phyloP scores from a whole-genome alignment of 2,888 invertebrate genomes.

The Bombylius major region DNA sequence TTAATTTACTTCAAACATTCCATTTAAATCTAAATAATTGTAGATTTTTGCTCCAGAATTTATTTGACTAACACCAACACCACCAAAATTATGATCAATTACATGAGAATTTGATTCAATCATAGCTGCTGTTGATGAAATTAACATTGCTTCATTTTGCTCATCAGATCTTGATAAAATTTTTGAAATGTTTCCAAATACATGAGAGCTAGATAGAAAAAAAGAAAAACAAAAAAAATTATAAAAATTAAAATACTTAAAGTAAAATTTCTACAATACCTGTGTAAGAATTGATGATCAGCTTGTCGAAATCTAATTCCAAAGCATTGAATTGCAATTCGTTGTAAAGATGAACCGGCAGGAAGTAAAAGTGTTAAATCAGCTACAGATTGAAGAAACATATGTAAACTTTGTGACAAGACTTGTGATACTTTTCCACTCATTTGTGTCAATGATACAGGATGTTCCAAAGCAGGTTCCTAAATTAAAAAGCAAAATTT shows the following conservation, averaged over 20 bases:
- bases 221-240: neutral
- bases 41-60: conserved; percentile 26
- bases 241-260: too few relatives aligned
- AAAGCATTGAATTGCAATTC: conserved; percentile 90
- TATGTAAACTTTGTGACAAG: conserved; percentile 66
- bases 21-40: conserved; percentile 30
- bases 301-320: conserved; percentile 77
- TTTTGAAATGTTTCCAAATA: conserved; percentile 92
- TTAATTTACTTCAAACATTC: conserved; percentile 30
- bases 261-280: conserved; percentile 26
- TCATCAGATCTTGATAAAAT: conserved; percentile 88
- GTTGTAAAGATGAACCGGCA: conserved; percentile 73
- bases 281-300: conserved; percentile 84
- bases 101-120: conserved; percentile 25
- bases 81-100: conserved; percentile 22
- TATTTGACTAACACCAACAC: conserved; percentile 10
- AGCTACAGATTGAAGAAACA: conserved; percentile 78
- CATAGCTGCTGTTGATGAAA: conserved; percentile 26
- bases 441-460: conserved; percentile 63
- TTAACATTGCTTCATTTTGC: conserved; percentile 41
- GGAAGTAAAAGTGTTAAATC: conserved; percentile 82
- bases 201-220: conserved; percentile 52
- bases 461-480: conserved; percentile 52
- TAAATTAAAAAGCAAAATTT: conserved; percentile 18
- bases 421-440: conserved; percentile 57